Percentiles rank a stretch among this genome's conserved stretches.
Evolutionary conservation across 2,888 invertebrate genomes (phyloP).

Genomic region (Drosophila paranaensis): DNA sequence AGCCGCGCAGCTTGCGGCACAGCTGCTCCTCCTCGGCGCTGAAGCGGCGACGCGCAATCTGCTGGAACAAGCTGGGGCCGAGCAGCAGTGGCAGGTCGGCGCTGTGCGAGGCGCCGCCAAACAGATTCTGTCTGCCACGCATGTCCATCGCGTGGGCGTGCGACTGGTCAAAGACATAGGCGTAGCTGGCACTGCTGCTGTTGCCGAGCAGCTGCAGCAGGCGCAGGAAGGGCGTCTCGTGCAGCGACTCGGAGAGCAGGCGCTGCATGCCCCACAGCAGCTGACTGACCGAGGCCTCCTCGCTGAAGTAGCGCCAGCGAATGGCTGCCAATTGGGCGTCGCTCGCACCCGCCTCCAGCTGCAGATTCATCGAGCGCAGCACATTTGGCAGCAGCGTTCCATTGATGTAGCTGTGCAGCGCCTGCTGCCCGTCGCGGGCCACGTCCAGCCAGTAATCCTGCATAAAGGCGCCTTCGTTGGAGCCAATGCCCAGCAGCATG

Average conservation of each 20-base stretch:
- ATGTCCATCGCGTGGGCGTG: conserved; percentile 84
- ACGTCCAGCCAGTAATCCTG: conserved; percentile 87
- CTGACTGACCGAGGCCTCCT: conserved; percentile 65
- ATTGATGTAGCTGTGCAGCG: conserved; percentile 87
- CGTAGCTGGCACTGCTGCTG: conserved; percentile 63
- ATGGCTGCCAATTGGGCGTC: conserved; percentile 75
- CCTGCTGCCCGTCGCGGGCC: conserved; percentile 86
- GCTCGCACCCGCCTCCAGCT: conserved; percentile 38
- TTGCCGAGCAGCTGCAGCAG: conserved; percentile 73
- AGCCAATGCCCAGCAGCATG: conserved; percentile 89
- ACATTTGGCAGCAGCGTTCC: conserved; percentile 87
- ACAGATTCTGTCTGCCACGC: conserved; percentile 83
- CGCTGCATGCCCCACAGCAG: conserved; percentile 82
- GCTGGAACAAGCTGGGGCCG: conserved; percentile 88
- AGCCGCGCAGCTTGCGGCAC: conserved; percentile 85
- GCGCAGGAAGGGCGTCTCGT: conserved; percentile 83
- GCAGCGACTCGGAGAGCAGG: conserved; percentile 82
- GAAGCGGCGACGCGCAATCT: conserved; percentile 88
- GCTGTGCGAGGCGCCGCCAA: conserved; percentile 88
- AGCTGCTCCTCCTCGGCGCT: conserved; percentile 87
- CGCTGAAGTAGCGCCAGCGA: conserved; percentile 83
- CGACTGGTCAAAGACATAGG: conserved; percentile 83
- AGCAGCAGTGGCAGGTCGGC: conserved; percentile 88
- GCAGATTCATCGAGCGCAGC: conserved; percentile 79
- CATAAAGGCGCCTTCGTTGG: conserved; percentile 88